A percentile compares a stretch with the other conserved stretches of the same genome.
Conservation (phyloP, 2,797 vertebrate species). For the Poeciliopsis gracilis region DNA sequence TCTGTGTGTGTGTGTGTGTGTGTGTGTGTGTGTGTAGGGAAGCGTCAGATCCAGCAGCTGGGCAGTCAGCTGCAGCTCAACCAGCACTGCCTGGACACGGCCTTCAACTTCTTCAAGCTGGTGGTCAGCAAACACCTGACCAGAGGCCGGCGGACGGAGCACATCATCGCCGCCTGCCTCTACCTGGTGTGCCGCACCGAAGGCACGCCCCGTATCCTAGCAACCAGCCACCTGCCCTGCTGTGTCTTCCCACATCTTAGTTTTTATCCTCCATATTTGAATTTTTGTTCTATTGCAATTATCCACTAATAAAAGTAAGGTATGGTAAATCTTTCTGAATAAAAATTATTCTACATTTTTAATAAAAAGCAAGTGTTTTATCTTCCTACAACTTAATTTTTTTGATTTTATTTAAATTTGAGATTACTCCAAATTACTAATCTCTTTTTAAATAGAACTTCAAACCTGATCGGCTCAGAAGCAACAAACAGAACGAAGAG, state of each 20-base stretch:
- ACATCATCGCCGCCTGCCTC: slow-evolving; percentile 94
- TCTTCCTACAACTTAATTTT: no score
- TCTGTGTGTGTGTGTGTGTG: slow-evolving; percentile 21
- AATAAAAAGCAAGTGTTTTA: no score
- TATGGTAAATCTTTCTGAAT: no score
- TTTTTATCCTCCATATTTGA: no score
- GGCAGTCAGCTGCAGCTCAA: slow-evolving; percentile 96
- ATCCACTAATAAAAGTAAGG: no score
- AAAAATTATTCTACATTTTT: no score
- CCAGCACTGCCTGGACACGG: slow-evolving; percentile 97
- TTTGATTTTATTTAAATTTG: no score
- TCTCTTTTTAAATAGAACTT: not conserved
- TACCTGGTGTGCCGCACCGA: slow-evolving; percentile 98
- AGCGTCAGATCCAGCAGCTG: slow-evolving; percentile 95
- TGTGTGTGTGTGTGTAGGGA: slow-evolving; percentile 78
- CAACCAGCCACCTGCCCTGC: slow-evolving; percentile 1
- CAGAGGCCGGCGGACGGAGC: slow-evolving; percentile 91
- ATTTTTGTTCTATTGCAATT: no score
- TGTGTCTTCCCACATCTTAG: no score
- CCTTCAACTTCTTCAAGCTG: slow-evolving; percentile 99
- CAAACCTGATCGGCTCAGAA: not conserved
- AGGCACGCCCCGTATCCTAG: slow-evolving; percentile 97
- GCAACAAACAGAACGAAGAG: not conserved
- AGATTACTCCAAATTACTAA: not conserved
- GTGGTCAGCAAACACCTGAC: slow-evolving; percentile 96